Conservation (phyloP, 2,113 vertebrate species). For the Gallinago undulata region DNA sequence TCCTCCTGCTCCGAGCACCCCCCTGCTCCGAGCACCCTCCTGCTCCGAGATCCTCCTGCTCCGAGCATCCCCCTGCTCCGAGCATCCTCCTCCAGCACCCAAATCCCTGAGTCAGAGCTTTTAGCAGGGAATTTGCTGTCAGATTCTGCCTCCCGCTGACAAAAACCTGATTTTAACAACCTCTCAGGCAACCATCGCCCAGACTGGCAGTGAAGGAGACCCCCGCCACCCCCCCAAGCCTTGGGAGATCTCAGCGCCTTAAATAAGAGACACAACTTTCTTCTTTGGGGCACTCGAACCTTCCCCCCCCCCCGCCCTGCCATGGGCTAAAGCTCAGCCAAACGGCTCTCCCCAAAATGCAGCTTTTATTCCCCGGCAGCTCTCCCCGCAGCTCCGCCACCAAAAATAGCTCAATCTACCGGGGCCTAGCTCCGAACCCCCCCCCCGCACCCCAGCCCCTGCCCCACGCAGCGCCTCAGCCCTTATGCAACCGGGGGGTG, state of each 20-base stretch:
- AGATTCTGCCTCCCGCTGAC: neutral
- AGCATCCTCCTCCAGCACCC: neutral
- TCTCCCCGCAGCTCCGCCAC: neutral
- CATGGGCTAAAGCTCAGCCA: too few species aligned
- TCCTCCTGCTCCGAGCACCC: neutral
- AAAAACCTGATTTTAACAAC: neutral
- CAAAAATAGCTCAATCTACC: neutral
- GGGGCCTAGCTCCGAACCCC: neutral
- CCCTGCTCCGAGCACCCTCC: neutral
- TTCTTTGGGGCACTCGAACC: neutral
- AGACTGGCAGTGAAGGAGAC: fast-evolving
- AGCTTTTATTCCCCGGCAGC: neutral
- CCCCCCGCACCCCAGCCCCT: neutral
- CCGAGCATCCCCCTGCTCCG: neutral
- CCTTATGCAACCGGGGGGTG: neutral
- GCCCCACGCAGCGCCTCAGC: neutral
- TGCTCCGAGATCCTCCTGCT: neutral
- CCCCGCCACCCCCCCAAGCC: neutral
- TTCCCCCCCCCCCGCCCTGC: neutral
- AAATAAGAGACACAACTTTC: neutral
- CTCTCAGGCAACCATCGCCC: neutral
- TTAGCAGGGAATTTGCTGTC: neutral
- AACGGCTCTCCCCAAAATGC: neutral
- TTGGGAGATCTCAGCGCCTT: neutral
- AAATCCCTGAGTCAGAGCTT: conserved; percentile 4